Percentiles rank a stretch among this genome's conserved stretches.
Conservation (phyloP, 2,888 invertebrate genomes). For the Lagria hirta region DNA sequence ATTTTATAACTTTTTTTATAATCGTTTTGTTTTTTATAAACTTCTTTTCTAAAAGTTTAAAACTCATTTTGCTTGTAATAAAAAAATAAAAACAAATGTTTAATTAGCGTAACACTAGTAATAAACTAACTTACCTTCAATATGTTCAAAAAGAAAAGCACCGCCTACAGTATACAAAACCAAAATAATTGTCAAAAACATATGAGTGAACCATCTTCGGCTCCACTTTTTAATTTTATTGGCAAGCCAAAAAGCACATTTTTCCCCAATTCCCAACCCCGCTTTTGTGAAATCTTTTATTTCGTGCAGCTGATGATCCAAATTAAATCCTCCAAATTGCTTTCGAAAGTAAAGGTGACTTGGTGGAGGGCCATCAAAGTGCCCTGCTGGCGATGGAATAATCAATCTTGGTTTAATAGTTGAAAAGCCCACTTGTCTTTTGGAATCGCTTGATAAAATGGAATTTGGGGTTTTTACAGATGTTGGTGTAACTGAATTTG, state of each 20-base stretch:
- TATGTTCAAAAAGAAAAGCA: slow-evolving; percentile 73
- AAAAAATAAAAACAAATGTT: no score
- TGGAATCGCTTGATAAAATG: no score
- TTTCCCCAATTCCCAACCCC: slow-evolving; percentile 82
- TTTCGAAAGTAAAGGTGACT: no score
- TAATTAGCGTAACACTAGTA: no score
- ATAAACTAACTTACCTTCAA: slow-evolving; percentile 77
- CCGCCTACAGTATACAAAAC: slow-evolving; percentile 79
- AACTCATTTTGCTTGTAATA: no score
- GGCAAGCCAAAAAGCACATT: slow-evolving; percentile 77
- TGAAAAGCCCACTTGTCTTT: slow-evolving; percentile 40
- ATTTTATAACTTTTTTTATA: no score
- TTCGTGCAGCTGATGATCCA: slow-evolving; percentile 76
- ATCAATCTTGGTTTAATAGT: slow-evolving; percentile 40
- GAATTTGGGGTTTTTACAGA: slow-evolving; percentile 8
- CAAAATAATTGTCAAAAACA: slow-evolving; percentile 78
- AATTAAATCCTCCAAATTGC: no score
- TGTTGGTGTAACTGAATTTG: slow-evolving; percentile 22
- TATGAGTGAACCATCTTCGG: slow-evolving; percentile 85
- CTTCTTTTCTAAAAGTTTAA: no score
- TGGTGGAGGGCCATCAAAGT: no score
- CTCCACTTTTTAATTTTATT: slow-evolving; percentile 76
- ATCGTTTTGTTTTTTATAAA: no score
- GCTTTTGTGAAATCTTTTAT: slow-evolving; percentile 79
- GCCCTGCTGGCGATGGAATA: slow-evolving; percentile 47